These are phyloP conservation scores for Monoplex corrugatus DNA, from an alignment of 2,888 invertebrate genomes.

Conservation along the genomic window DNA sequence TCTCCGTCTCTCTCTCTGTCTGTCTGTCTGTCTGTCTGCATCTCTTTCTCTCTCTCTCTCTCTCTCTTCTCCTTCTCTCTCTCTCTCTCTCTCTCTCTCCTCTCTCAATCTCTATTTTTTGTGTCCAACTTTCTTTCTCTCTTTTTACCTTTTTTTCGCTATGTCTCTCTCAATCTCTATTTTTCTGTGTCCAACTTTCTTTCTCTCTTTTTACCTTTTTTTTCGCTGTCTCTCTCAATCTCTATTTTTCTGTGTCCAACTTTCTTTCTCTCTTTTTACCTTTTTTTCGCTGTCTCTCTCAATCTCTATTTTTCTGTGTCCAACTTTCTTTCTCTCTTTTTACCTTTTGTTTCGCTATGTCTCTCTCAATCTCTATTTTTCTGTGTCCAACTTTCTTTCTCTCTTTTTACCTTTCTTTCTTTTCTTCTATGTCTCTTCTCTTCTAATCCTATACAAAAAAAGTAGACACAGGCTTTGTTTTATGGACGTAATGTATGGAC, in stretches of 20 bases:
- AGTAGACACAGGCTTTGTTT: too few relatives aligned
- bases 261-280: not conserved
- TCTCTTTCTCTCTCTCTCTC: not conserved
- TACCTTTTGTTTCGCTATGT: not conserved
- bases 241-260: not conserved
- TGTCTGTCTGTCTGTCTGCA: too few relatives aligned
- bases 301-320: not conserved
- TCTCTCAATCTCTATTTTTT: not conserved
- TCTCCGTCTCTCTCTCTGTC: too few relatives aligned
- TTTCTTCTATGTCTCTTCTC: too few relatives aligned
- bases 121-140: not conserved
- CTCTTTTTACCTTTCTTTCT: not conserved
- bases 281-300: conserved; percentile 10
- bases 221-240: too few relatives aligned
- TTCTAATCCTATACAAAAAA: too few relatives aligned
- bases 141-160: too few relatives aligned
- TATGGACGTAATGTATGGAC: too few relatives aligned
- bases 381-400: not conserved
- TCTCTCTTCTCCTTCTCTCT: not conserved
- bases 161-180: too few relatives aligned
- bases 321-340: not conserved
- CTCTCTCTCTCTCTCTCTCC: not conserved
- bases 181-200: not conserved
- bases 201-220: not conserved
- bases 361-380: not conserved